A percentile compares a stretch with the other conserved stretches of the same genome.
Conservation (phyloP, 1,140 invertebrate genomes). For the Papilio dardanus region DNA sequence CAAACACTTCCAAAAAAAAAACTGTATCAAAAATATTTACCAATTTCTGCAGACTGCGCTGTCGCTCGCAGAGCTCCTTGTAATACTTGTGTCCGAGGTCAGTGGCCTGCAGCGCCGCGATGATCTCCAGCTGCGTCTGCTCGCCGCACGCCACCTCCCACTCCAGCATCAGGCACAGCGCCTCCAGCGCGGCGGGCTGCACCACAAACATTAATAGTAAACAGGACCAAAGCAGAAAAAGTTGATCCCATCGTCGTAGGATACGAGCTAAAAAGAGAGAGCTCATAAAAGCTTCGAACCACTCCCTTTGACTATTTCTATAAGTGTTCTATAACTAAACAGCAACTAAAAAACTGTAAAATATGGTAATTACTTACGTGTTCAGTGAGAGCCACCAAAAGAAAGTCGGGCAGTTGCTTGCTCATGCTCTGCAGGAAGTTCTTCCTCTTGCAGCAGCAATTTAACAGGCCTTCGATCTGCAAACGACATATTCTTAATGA, state of each 20-base stretch:
- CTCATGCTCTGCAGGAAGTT: conserved; percentile 88
- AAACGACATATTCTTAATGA: conserved; percentile 41
- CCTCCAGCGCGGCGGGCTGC: conserved; percentile 85
- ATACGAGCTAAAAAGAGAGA: neutral
- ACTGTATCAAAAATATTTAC: conserved; percentile 70
- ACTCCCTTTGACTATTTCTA: neutral
- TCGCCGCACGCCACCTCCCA: conserved; percentile 85
- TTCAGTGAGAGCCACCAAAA: conserved; percentile 89
- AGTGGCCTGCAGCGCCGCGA: conserved; percentile 91
- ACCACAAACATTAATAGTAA: conserved; percentile 41
- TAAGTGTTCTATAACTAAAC: neutral
- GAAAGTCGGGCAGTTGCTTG: conserved; percentile 88
- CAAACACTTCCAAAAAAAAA: neutral
- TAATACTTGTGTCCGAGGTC: conserved; percentile 88
- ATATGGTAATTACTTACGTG: conserved; percentile 78
- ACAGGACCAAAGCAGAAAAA: neutral
- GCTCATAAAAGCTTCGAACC: neutral
- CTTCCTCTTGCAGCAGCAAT: conserved; percentile 91
- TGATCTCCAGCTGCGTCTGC: conserved; percentile 89
- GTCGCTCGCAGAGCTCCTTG: conserved; percentile 88
- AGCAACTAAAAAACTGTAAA: neutral
- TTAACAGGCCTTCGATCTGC: conserved; percentile 88
- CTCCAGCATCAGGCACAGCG: conserved; percentile 92
- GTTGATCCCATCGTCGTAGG: too few relatives aligned
- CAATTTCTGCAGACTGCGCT: conserved; percentile 90